Base-by-base conservation (phyloP, 2,888 invertebrate species). In the Abrostola tripartita region DNA sequence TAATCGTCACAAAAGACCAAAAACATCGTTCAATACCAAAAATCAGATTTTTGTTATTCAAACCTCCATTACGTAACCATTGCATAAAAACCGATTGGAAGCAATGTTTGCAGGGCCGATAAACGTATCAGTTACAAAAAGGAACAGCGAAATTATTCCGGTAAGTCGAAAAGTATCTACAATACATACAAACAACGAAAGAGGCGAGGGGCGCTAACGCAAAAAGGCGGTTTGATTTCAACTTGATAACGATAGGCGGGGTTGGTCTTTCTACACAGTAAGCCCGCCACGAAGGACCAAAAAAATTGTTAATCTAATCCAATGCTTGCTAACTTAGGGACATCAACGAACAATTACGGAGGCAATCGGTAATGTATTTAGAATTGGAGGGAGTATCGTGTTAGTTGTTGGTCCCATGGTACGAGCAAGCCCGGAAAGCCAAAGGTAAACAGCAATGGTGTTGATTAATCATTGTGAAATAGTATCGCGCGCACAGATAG, bases 401-500 rank as follows among this genome's bases (percentile, higher is more conserved):
- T 51, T 24, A 40, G 44, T 58, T 10, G 7, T n/a, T 6, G 55
- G 55, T 51, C 49, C 37, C 44, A 38, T 50, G 55, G 61, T 79
- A 82, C 58, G 52, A 60, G 76, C 42, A 53, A 64, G 57, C 65
- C 77, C 82, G 88, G 90, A 87, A 88, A 83, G 84, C 85, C 79
- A 83, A 88, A 88, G 84, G 88, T 88, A 90, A 91, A 90, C 84
- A 89, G 79, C 83, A 83, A 82, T 80, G 82, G 81, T 85, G 86
- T 88, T 88, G 88, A 91, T 91, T 89, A 90, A 91, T 91, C 91
- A 88, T 87, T 87, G 86, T 88, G 88, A 88, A 88, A 88, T 88
- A 79, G 68, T 80, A 79, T 78, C 71, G 67, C 61, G 58, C 71
- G 70, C 70, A 77, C 61, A 82, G 88, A 85, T 88, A 87, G 78